A percentile compares a stretch with the other conserved stretches of the same genome.
Evolutionary conservation across 2,888 invertebrate species (phyloP).

Genomic region (Caenorhabditis sp.): DNA sequence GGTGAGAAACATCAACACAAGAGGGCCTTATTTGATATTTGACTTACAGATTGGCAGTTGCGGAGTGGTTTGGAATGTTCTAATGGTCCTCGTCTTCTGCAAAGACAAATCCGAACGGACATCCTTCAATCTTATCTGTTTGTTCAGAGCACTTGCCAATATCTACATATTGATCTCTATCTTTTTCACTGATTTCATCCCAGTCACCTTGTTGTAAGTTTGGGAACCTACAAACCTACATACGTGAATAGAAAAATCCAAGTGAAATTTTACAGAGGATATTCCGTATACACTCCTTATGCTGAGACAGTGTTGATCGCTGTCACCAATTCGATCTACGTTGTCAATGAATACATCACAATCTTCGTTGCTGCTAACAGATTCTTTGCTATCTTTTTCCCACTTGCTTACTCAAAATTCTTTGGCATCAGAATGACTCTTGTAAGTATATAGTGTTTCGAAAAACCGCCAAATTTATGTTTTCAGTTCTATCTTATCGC

Average conservation of each 20-base stretch:
- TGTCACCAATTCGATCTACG: constrained; percentile 14
- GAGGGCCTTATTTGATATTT: background rate
- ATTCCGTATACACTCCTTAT: constrained; percentile 10
- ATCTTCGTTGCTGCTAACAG: constrained; percentile 27
- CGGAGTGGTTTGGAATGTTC: constrained; percentile 15
- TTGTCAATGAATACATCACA: constrained; percentile 30
- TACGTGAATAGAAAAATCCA: too few relatives aligned
- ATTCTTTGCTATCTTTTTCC: constrained; percentile 20
- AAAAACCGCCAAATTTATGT: background rate
- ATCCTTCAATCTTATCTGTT: constrained; percentile 30
- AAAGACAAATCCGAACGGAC: constrained; percentile 20
- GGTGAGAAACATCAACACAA: background rate
- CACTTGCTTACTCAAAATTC: constrained; percentile 6
- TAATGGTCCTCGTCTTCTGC: constrained; percentile 15
- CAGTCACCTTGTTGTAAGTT: constrained; percentile 24
- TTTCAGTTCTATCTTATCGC: constrained; percentile 7
- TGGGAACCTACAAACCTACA: too few relatives aligned
- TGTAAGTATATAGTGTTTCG: constrained; percentile 9
- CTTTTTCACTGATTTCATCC: constrained; percentile 19
- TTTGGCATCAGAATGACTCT: constrained; percentile 14
- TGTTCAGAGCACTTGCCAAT: constrained; percentile 19
- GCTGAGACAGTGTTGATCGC: constrained; percentile 18
- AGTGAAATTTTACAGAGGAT: too few relatives aligned
- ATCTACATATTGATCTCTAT: constrained; percentile 20
- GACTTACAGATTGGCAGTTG: constrained; percentile 16